A percentile compares a stretch with the other conserved stretches of the same genome.
phyloP scores from a whole-genome alignment of 1,140 invertebrate genomes.

The Diabrotica undecimpunctata region DNA sequence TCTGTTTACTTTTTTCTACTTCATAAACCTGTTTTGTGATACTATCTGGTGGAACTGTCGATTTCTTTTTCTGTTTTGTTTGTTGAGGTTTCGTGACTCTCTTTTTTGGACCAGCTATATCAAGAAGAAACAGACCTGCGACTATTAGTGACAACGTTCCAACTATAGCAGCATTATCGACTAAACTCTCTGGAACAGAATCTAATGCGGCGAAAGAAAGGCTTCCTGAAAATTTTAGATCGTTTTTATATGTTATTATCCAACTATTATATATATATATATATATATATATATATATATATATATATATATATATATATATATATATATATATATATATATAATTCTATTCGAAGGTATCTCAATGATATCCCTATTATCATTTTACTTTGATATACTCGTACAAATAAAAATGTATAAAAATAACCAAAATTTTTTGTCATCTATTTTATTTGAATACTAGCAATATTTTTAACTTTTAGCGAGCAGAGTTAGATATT shows the following conservation, averaged over 20 bases:
- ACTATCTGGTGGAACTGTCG: background rate
- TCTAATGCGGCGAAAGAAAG: constrained; percentile 67
- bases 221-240: constrained; percentile 49
- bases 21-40: background rate
- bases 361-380: too few species aligned
- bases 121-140: constrained; percentile 64
- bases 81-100: constrained; percentile 26
- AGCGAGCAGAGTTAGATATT: background rate
- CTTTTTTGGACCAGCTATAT: constrained; percentile 54
- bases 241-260: too few species aligned
- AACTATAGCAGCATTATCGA: constrained; percentile 67
- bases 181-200: constrained; percentile 59
- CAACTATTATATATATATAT: too few species aligned
- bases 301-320: too few species aligned
- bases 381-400: too few species aligned
- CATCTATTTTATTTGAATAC: too few species aligned
- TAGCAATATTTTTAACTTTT: too few species aligned
- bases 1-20: background rate
- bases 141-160: constrained; percentile 65
- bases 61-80: constrained; percentile 2
- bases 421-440: too few species aligned
- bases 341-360: too few species aligned
- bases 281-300: too few species aligned
- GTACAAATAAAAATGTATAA: too few species aligned
- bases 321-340: too few species aligned